phyloP scores from a whole-genome alignment of 2,797 vertebrate species.

The Coracias cyanogaster region DNA sequence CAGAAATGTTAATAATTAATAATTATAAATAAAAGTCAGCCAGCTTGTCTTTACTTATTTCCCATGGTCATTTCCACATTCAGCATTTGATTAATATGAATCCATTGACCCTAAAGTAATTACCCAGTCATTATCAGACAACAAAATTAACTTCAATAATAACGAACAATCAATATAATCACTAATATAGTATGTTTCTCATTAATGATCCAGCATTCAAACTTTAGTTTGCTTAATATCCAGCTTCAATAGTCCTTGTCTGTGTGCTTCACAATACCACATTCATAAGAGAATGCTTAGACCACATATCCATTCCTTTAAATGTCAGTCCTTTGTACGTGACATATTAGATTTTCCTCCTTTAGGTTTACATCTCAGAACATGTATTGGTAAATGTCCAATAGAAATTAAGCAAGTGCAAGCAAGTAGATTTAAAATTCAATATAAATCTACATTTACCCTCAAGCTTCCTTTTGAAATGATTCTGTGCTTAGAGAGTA shows the following conservation, averaged over 20 bases:
- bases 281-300: background rate
- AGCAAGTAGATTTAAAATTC: background rate
- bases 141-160: conserved; percentile 35
- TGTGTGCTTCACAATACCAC: background rate
- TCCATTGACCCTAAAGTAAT: conserved; percentile 23
- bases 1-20: conserved; percentile 35
- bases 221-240: conserved; percentile 16
- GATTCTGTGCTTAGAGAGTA: background rate
- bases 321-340: background rate
- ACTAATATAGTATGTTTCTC: background rate
- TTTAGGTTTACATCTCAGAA: background rate
- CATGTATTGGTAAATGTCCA: background rate
- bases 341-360: background rate
- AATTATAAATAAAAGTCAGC: background rate
- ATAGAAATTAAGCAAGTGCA: background rate
- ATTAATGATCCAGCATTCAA: conserved; percentile 1
- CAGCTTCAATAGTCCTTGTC: background rate
- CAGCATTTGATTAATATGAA: conserved; percentile 25
- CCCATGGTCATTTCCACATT: background rate
- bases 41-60: conserved; percentile 2
- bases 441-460: background rate
- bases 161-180: conserved; percentile 19
- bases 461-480: background rate
- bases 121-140: conserved; percentile 17
- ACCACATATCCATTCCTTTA: background rate